A percentile compares a stretch with the other conserved stretches of the same genome.
Evolutionary conservation across 2,888 invertebrate genomes (phyloP).

Genomic region (Enoplolaimus lenunculus): DNA sequence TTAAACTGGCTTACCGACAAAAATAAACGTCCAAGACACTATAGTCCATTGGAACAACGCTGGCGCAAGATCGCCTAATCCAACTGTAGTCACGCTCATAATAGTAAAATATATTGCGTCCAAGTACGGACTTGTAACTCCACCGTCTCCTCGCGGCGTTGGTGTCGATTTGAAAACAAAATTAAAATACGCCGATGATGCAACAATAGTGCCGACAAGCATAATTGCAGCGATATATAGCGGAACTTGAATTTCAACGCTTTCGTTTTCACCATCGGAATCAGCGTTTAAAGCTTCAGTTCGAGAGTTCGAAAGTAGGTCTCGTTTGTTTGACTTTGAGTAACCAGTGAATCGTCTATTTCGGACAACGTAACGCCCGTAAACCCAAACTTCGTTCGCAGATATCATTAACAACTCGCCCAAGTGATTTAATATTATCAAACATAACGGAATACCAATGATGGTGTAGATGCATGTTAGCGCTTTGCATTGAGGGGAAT

Average conservation of each 20-base stretch:
- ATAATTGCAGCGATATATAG: not conserved
- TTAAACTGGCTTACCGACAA: no score
- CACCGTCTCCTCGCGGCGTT: not conserved
- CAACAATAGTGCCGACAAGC: not conserved
- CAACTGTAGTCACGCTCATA: not conserved
- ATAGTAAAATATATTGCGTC: not conserved
- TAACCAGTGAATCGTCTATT: not conserved
- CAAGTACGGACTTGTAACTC: not conserved
- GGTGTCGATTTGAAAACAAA: not conserved
- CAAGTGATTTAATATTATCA: not conserved
- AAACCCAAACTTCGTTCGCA: not conserved
- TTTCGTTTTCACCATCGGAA: not conserved
- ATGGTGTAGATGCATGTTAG: not conserved
- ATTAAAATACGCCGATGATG: not conserved
- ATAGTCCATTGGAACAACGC: not conserved
- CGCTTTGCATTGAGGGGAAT: not conserved
- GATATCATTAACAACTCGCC: not conserved
- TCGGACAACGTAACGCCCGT: not conserved
- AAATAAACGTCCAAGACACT: not conserved
- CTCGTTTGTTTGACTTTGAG: no score
- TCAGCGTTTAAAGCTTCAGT: not conserved
- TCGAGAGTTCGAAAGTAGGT: not conserved
- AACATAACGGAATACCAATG: not conserved
- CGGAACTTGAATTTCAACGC: not conserved
- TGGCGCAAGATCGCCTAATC: not conserved